Conservation (phyloP, 92 coral and sea anemone genomes). For the Phenganax marumi region DNA sequence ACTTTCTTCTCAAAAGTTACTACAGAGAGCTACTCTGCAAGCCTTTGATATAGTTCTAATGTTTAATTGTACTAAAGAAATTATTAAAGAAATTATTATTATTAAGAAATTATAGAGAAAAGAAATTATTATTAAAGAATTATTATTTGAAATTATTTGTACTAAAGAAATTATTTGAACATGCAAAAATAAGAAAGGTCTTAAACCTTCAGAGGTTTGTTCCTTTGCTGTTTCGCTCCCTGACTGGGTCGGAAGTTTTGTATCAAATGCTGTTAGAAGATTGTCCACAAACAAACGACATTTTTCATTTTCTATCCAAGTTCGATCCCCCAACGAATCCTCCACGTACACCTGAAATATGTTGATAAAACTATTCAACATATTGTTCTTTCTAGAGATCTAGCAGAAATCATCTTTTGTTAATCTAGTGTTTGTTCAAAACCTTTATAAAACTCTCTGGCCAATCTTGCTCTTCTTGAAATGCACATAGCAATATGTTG, state of each 20-base stretch:
- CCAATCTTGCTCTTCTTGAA: slow-evolving; percentile 95
- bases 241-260: slow-evolving; percentile 60
- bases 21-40: too few relatives aligned
- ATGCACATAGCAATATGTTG: slow-evolving; percentile 74
- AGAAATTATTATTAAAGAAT: too few relatives aligned
- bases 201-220: slow-evolving; percentile 27
- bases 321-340: slow-evolving; percentile 90
- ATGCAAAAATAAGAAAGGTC: not conserved
- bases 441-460: slow-evolving; percentile 89
- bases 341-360: slow-evolving; percentile 69
- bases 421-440: not conserved
- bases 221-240: slow-evolving; percentile 35
- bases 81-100: too few relatives aligned
- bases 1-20: too few relatives aligned
- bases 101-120: too few relatives aligned
- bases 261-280: slow-evolving; percentile 86
- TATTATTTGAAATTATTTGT: too few relatives aligned
- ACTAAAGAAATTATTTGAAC: not conserved
- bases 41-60: too few relatives aligned
- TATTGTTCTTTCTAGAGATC: too few relatives aligned
- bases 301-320: slow-evolving; percentile 94
- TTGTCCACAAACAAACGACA: slow-evolving; percentile 89
- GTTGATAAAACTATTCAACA: too few relatives aligned
- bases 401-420: not conserved
- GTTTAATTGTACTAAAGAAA: too few relatives aligned